phyloP scores from a whole-genome alignment of 2,113 vertebrate genomes.

The Chitala chitala region DNA sequence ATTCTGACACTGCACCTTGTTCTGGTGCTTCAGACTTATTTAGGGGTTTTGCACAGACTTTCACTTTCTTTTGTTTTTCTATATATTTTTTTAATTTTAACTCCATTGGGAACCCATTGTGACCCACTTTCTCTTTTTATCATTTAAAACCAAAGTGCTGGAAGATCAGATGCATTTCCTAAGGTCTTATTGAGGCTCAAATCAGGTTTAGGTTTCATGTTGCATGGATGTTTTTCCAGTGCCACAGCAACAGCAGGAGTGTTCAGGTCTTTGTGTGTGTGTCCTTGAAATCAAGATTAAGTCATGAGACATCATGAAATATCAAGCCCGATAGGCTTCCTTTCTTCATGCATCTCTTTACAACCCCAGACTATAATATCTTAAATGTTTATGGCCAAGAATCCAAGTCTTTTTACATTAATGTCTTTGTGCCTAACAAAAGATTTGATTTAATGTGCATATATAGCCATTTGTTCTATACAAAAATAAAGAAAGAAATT shows the following conservation, averaged over 20 bases:
- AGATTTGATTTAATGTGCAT: too few species aligned
- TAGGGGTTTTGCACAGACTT: conserved; percentile 66
- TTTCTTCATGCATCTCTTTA: too few species aligned
- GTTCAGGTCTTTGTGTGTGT: neutral
- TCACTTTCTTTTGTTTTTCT: conserved; percentile 49
- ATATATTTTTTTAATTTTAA: conserved; percentile 25
- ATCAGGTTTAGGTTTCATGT: neutral
- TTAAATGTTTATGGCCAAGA: too few species aligned
- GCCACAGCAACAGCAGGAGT: neutral
- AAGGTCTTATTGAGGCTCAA: neutral
- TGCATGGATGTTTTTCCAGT: neutral
- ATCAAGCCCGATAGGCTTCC: too few species aligned
- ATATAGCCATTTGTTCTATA: too few species aligned
- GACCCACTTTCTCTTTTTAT: conserved; percentile 22
- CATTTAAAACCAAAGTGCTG: conserved; percentile 10
- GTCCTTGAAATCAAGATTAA: too few species aligned
- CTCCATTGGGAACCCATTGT: conserved; percentile 4
- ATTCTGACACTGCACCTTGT: neutral
- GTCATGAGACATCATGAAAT: neutral
- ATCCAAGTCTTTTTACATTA: too few species aligned
- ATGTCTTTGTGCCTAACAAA: too few species aligned
- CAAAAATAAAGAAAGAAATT: too few species aligned
- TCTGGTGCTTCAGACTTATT: conserved; percentile 60
- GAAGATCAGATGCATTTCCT: conserved; percentile 3
- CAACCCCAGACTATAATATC: too few species aligned